Evolutionary conservation across 2,797 vertebrate species (phyloP), one percentile per base, ranked within the genome.

Genomic region (Orientallactaga sibirica): DNA sequence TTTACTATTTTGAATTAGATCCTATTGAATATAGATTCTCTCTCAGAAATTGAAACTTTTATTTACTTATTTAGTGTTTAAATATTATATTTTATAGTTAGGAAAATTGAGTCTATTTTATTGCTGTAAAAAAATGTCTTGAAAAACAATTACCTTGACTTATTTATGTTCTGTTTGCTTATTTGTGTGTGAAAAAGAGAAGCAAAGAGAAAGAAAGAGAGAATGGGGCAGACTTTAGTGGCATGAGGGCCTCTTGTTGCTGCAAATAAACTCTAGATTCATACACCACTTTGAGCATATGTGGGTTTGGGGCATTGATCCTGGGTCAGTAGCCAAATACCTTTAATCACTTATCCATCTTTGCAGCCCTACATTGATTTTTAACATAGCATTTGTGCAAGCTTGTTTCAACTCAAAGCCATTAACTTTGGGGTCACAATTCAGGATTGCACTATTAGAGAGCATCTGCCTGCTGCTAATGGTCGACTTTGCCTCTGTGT

Each of bases 401-500:
- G 24, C 1, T 91, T 20, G 4, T 61, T 19, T 88, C 8, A 68
- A 70, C 12, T 83, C 29, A 37, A 79, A 78, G 6, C 61, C 83
- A 52, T 78, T 84, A 62, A 74, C 14, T 68, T 29, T 68, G 7
- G 12, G 1, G 11, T 5, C 15, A 77, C 58, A 58, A 70, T 80
- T 86, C 43, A 61, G 18, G 79, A 29, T 0, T 7, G 1, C 12
- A 94, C 7, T 18, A 18, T 16, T 80, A 37, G 52, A 33, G 2
- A 68, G 33, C 3, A 78, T 7, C 7, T 89, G 74, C 74, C 22
- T 20, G 0, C 48, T 19, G 19, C 22, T 11, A 33, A 15, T 0
- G 7, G 25, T 58, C 1, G 12, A 6, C 4, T 62, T 25, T 2
- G 2, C 4, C 8, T 12, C 1, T 41, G 14, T 68, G 6, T 76